Percentiles rank a stretch among this genome's conserved stretches.
These are phyloP conservation scores for Steinernema hermaphroditum DNA, from an alignment of 2,888 invertebrate genomes.

Conservation along the genomic window DNA sequence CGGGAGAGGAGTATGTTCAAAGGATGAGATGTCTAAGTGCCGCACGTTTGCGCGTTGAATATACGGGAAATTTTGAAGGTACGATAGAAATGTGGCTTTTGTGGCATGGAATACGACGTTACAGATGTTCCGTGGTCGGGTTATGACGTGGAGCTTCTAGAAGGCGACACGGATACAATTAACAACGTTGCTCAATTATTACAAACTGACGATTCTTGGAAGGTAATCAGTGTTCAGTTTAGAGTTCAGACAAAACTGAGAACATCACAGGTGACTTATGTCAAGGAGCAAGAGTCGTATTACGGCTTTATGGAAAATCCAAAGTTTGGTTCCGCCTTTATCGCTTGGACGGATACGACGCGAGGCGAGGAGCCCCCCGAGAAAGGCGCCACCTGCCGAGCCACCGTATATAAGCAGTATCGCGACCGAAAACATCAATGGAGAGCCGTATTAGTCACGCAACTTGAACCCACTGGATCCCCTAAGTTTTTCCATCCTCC, in stretches of 20 bases:
- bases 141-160: conserved; percentile 35
- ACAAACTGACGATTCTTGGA: conserved; percentile 51
- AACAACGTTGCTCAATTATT: conserved; percentile 42
- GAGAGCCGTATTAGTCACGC: conserved; percentile 48
- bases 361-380: conserved; percentile 42
- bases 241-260: not conserved
- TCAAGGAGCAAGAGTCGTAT: conserved; percentile 36
- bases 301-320: conserved; percentile 48
- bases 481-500: conserved; percentile 37
- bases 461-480: conserved; percentile 39
- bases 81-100: not conserved
- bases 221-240: conserved; percentile 33
- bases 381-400: conserved; percentile 36
- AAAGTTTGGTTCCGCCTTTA: conserved; percentile 42
- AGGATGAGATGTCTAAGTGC: conserved; percentile 38
- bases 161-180: conserved; percentile 38
- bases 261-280: conserved; percentile 37
- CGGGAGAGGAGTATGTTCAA: conserved; percentile 33
- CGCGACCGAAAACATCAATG: conserved; percentile 49
- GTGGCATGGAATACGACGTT: too few species aligned
- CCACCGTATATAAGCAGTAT: conserved; percentile 46
- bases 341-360: conserved; percentile 50
- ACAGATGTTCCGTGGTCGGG: conserved; percentile 54
- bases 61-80: conserved; percentile 37
- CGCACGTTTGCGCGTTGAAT: conserved; percentile 43